Base-by-base conservation (phyloP, 2,797 vertebrate species). In the Anomalospiza imberbis region DNA sequence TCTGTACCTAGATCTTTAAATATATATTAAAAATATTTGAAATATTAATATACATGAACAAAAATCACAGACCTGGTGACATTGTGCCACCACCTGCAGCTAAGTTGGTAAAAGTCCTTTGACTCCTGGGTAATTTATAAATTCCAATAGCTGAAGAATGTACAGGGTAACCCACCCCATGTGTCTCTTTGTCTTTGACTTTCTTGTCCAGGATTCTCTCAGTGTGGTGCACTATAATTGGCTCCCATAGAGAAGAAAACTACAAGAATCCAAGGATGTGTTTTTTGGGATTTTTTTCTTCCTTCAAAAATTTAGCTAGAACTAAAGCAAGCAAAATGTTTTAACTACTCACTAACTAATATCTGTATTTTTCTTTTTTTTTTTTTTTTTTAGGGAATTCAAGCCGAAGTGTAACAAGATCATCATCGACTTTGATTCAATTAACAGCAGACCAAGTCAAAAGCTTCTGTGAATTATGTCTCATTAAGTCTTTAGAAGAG, bases 391-490 rank as follows among this genome's bases (percentile, higher is more conserved):
- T 42, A 99, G 99, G 96, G 98, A 99, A 97, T 99, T 99, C 98
- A 97, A 97, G 88, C 99, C 99, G 44, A 99, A 98, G 97, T 98
- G 95, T 97, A 98, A 95, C 66, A 96, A 98, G 98, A 98, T 99
- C 95, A 97, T 99, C 97, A 99, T 99, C 38, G 98, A 99, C 97
- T 99, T 99, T 98, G 98, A 99, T 97, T 98, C 99, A 96, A 99
- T 99, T 98, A 99, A 98, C 97, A 96, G 74, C 96, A 97, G 87
- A 96, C 96, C 85, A 71, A 97, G 81, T 97, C 98, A 97, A 91
- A 96, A 96, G 93, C 97, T 87, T 91, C 93, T 96, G 86, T 98
- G 97, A 98, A 95, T 92, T 95, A 87, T 73, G 42, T 88, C 95
- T 97, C 75, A 79, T 97, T 97, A 97, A 92, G 79, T 82, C 84